Base-by-base conservation (phyloP, 2,888 invertebrate species). In the Prenolepis imparis region DNA sequence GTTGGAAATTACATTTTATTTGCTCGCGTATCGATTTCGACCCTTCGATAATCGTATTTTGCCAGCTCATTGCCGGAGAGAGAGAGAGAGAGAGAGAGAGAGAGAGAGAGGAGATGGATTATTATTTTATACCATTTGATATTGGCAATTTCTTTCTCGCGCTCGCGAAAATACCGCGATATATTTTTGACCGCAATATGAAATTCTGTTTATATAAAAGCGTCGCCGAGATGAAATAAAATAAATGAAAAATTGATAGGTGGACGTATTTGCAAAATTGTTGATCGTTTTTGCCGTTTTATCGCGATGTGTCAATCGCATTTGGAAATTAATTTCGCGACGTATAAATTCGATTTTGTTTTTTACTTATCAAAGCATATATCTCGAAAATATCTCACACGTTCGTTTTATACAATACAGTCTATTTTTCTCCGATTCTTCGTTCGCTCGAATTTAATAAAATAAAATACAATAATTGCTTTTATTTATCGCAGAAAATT, bases 1-100 rank as follows among this genome's bases (percentile, higher is more conserved):
- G 39, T n/a, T 67, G 59, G 36, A 68, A 80, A 80, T 80, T 68
- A 80, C 41, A 67, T 77, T 77, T 77, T 80, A 80, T 67, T 68
- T 59, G 70, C 59, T 61, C 68, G 78, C 44, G 11, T 44, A 32
- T 41, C 57, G 57, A 78, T 78, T 59, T 12, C 78, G 32, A 78
- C 21, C 57, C 21, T 11, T 8, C 68, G 41, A 78, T 68, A 78
- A 78, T 44, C 39, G 36, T 59, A 32, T 55, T 74, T 28, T 44
- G 44, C 32, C 12, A 39, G 55, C 41, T 21, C 28, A 57, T 44
- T 21, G n/a, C 32, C 44, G 59, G 21, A 28, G 48, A n/a, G 6
- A 52, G 8, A 52, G 8, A 48, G 5, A 18, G 5, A 44, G 44
- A 48, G 18, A 39, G 11, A 18, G 18, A 18, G 18, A 48, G 18